Evolutionary conservation across 2,797 vertebrate genomes (phyloP).

Genomic region (Odontamblyopus lacepedii): DNA sequence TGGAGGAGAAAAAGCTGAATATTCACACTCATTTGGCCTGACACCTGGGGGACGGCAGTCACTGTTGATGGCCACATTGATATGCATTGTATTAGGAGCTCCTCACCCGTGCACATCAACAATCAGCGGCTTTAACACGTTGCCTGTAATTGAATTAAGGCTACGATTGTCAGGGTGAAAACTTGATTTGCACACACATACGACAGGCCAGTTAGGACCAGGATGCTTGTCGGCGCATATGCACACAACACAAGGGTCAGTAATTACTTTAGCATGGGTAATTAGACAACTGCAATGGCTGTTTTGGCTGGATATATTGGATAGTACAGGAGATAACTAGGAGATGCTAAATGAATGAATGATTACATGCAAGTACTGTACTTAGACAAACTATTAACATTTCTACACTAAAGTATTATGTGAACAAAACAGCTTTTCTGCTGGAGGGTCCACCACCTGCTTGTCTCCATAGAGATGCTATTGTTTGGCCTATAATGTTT

Average conservation of each 20-base stretch:
- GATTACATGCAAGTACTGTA: neutral
- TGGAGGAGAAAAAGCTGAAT: conserved; percentile 80
- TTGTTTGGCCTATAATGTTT: too few species aligned
- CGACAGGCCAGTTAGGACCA: conserved; percentile 28
- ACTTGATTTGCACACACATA: conserved; percentile 74
- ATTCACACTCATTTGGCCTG: conserved; percentile 81
- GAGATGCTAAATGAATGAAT: too few species aligned
- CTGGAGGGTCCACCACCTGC: too few species aligned
- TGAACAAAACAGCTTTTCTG: neutral
- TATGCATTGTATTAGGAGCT: conserved; percentile 77
- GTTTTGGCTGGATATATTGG: conserved; percentile 21
- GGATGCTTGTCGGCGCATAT: conserved; percentile 38
- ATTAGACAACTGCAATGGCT: conserved; percentile 58
- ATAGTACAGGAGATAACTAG: neutral
- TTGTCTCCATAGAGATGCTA: too few species aligned
- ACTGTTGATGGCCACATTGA: conserved; percentile 75
- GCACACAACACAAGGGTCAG: conserved; percentile 61
- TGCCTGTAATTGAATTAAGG: conserved; percentile 85
- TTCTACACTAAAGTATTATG: neutral
- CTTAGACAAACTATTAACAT: neutral
- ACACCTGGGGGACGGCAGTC: conserved; percentile 78
- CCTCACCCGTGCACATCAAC: conserved; percentile 62
- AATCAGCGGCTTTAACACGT: conserved; percentile 81
- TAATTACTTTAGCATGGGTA: conserved; percentile 73
- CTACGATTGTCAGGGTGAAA: conserved; percentile 76